phyloP scores from a whole-genome alignment of 2,797 vertebrate genomes.

The Mus minutoides region DNA sequence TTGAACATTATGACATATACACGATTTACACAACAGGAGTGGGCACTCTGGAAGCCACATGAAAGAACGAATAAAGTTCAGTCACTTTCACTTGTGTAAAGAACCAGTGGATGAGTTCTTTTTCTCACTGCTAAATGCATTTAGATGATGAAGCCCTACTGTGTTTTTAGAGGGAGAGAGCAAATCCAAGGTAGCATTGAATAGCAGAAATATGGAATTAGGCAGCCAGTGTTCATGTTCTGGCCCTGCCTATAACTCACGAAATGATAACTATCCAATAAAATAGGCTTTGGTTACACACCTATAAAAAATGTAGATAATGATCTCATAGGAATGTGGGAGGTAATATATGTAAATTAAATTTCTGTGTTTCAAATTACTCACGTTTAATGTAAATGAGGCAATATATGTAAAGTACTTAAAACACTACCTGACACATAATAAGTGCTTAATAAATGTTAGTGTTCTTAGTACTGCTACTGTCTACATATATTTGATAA shows the following conservation, averaged over 20 bases:
- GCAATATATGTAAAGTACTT: constrained; percentile 57
- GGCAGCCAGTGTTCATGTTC: fast-evolving
- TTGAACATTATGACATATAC: fast-evolving
- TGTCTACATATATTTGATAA: constrained; percentile 54
- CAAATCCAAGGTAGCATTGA: not conserved
- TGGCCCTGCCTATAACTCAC: not conserved
- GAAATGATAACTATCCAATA: constrained; percentile 30
- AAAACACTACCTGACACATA: constrained; percentile 58
- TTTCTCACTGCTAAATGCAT: not conserved
- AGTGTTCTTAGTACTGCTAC: constrained; percentile 30
- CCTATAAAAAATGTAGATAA: constrained; percentile 60
- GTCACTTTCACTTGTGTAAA: not conserved
- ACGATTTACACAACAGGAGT: not conserved
- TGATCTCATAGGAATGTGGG: constrained; percentile 51
- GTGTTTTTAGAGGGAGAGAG: not conserved
- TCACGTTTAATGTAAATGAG: constrained; percentile 74
- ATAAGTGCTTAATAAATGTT: constrained; percentile 71
- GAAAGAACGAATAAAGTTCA: not conserved
- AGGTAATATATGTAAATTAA: constrained; percentile 70
- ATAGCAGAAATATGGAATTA: not conserved
- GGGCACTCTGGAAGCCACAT: not conserved
- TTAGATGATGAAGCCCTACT: not conserved
- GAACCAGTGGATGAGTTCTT: not conserved
- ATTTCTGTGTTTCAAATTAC: constrained; percentile 70
- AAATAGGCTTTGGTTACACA: constrained; percentile 27